A percentile compares a stretch with the other conserved stretches of the same genome.
Evolutionary conservation across 2,113 vertebrate species (phyloP).

Genomic region (Thunnus thynnus): DNA sequence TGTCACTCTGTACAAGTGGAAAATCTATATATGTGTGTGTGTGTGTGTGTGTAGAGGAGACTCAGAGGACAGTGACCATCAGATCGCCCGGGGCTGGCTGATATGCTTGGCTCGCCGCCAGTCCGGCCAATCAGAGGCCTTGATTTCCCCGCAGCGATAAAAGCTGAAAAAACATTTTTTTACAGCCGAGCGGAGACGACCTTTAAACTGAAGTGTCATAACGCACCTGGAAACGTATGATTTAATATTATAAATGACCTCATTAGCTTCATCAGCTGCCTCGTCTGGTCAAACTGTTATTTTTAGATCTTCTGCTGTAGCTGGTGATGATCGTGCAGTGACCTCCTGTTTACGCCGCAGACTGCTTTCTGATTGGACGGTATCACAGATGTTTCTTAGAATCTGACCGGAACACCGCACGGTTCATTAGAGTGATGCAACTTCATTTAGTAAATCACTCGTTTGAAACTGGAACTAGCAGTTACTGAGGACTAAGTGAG

Average conservation of each 20-base stretch:
- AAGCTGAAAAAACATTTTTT: constrained; percentile 31
- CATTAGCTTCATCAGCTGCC: constrained; percentile 5
- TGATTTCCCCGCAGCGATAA: constrained; percentile 52
- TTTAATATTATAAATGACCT: not conserved
- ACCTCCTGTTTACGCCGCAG: not conserved
- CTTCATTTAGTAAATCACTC: not conserved
- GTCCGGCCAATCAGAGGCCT: constrained; percentile 54
- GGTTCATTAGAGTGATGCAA: not conserved
- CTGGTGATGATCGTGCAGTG: not conserved
- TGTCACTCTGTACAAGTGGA: constrained; percentile 10
- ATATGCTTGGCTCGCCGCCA: constrained; percentile 53
- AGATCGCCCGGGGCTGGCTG: constrained; percentile 21
- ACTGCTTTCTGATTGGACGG: not conserved
- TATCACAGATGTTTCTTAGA: not conserved
- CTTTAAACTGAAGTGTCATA: constrained; percentile 29
- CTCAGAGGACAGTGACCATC: constrained; percentile 61
- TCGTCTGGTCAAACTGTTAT: not conserved
- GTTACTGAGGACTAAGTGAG: not conserved
- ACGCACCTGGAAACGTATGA: constrained; percentile 38
- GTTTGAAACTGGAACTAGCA: not conserved
- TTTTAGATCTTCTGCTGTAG: not conserved
- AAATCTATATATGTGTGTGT: constrained; percentile 35
- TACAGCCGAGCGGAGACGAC: constrained; percentile 21
- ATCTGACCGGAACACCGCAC: too few species aligned
- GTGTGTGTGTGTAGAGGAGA: constrained; percentile 55